These are phyloP conservation scores for Dasyprocta punctata DNA, from an alignment of 2,113 vertebrate genomes.

Conservation along the genomic window DNA sequence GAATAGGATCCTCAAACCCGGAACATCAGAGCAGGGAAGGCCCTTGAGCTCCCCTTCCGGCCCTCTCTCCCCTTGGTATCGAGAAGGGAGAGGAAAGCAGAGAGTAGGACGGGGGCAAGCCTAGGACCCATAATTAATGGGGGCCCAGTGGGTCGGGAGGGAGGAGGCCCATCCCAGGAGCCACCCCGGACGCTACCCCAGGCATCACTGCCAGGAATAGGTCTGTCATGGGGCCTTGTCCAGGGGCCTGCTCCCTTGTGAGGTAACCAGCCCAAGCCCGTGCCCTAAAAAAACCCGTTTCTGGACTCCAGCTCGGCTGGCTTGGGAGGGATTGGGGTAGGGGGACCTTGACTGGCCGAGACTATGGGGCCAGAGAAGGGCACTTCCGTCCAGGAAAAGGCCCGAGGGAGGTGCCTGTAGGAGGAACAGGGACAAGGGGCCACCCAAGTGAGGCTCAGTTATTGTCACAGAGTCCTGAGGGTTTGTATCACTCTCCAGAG, in stretches of 20 bases:
- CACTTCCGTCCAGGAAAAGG: background rate
- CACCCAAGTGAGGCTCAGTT: background rate
- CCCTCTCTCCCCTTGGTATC: background rate
- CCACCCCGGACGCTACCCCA: background rate
- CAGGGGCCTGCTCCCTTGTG: background rate
- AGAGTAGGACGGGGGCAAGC: background rate
- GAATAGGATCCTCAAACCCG: background rate
- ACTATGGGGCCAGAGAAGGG: too few relatives aligned
- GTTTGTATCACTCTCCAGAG: background rate
- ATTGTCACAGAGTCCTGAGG: background rate
- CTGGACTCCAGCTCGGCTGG: background rate
- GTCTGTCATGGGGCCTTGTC: background rate
- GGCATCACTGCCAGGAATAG: background rate
- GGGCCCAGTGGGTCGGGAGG: background rate
- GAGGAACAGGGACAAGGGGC: background rate
- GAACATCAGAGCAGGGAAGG: background rate
- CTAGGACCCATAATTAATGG: background rate
- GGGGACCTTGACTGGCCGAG: background rate
- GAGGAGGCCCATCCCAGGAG: background rate
- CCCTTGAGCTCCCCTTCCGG: background rate
- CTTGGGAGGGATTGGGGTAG: background rate
- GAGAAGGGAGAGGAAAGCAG: background rate
- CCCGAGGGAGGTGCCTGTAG: background rate
- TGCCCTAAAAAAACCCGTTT: background rate
- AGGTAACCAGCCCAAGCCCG: slow-evolving; percentile 34